Percentiles rank a stretch among this genome's conserved stretches.
Evolutionary conservation across 2,797 vertebrate species (phyloP).

Genomic region (Telmatherina bonti): DNA sequence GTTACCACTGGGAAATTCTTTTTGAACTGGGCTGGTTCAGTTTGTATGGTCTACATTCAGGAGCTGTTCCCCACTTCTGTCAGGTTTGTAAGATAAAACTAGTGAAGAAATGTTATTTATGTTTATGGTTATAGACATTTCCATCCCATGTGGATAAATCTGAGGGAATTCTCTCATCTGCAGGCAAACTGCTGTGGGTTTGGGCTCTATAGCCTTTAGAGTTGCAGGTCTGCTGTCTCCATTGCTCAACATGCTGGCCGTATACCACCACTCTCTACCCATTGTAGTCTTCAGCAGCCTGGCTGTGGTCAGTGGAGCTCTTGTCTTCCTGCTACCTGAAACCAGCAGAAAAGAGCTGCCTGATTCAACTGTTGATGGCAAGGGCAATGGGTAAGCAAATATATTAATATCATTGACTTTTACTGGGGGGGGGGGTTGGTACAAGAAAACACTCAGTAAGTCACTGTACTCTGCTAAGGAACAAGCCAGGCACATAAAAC

Average conservation of each 20-base stretch:
- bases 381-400: constrained; percentile 43
- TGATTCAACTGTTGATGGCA: constrained; percentile 58
- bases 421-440: no score
- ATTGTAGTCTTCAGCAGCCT: constrained; percentile 79
- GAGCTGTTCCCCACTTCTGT: constrained; percentile 87
- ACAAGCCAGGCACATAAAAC: not conserved
- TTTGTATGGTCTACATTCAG: constrained; percentile 81
- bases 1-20: constrained; percentile 83
- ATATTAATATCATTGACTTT: not conserved
- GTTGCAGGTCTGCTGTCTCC: constrained; percentile 78
- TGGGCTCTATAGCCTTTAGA: constrained; percentile 73
- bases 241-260: constrained; percentile 76
- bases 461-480: not conserved
- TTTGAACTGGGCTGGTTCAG: constrained; percentile 65
- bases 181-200: constrained; percentile 85
- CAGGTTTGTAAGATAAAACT: constrained; percentile 77
- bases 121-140: not conserved
- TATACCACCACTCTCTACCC: constrained; percentile 75
- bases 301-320: constrained; percentile 63
- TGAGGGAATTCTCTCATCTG: not conserved
- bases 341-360: constrained; percentile 75
- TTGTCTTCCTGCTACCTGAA: constrained; percentile 85
- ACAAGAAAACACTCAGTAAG: not conserved
- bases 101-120: constrained; percentile 15
- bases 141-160: not conserved